Base-by-base conservation (phyloP, 2,888 invertebrate species). In the Temnothorax unifasciatus region DNA sequence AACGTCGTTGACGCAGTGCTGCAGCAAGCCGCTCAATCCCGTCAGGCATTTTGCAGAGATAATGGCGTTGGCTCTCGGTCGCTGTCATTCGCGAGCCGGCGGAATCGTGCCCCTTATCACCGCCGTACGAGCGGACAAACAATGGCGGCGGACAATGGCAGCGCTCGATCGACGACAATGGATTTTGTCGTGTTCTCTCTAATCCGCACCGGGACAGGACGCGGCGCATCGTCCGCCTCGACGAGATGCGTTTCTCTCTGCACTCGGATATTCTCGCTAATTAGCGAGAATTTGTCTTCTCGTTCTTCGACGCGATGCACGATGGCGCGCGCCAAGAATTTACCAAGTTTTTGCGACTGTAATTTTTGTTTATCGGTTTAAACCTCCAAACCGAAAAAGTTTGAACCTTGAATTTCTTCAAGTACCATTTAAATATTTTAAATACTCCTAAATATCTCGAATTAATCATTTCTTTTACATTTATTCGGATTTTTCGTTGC, bases 141-240 rank as follows among this genome's bases (percentile, higher is more conserved):
- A 90, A 90, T 90, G 83, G 69, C 73, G 86, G 79, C 86, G 66
- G 85, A 90, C 90, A 90, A 90, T 90, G 75, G 82, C 74, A 63
- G 54, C 54, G 71, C 75, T 81, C 87, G 90, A 89, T 89, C 89
- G 89, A 90, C 90, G 83, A 88, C 90, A 89, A 90, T 88, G 88
- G 89, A 88, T 88, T 90, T 90, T 83, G 84, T 86, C 89, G 88
- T 84, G 85, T 88, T 83, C 89, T 86, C 84, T 86, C 84, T 74
- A 75, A 82, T 79, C 86, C 69, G 83, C 64, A 75, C 34, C 85
- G 79, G 54, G 47, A 57, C 52, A 29, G 29, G 29, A 29, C 29
- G 29, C 29, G 29, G 81, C 69, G 63, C 50, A 61, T 44, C 71
- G 69, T 52, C 34, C 52, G 47, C 66, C 29, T 73, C 71, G 11